Base-by-base conservation (phyloP, 2,113 vertebrate genomes). In the Sinocyclocheilus anophthalmus region DNA sequence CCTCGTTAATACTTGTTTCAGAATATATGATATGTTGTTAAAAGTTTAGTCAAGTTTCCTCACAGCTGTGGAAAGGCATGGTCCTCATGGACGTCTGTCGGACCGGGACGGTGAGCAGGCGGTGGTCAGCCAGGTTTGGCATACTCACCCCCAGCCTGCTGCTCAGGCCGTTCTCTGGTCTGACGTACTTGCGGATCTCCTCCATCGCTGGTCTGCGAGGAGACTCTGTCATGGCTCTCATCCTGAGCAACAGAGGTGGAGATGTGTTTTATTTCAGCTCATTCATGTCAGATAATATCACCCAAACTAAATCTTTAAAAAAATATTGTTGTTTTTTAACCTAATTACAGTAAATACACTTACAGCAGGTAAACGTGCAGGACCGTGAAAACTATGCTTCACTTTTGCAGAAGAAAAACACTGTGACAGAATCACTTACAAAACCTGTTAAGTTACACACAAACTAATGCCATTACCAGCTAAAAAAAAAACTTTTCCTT, bases 101-200 rank as follows among this genome's bases (percentile, higher is more conserved):
- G 39, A 80, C 77, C 30, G 81, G 90, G 14, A 80, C 73, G 67
- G 95, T 91, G 0, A 88, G 37, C 2, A 63, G 3, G 0, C 24
- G 4, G 14, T 95, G 90, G 1, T 96, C 96, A 11, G 94, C 94
- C 85, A 98, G 94, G 90, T 98, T 95, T 0, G 97, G 98, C 94
- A 99, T 93, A 79, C 98, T 99, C 91, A 96, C 94, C 63, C 97
- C 97, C 91, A 97, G 95, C 24, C 95, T 94, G 85, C 94, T 94
- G 79, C 91, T 96, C 2, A 96, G 84, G 39, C 75, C 26, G 20
- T 89, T 87, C 20, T 92, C 90, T 0, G 94, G 86, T 0, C 91
- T 92, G 13, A 91, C 5, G 1, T 85, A 92, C 73, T 92, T 95
- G 0, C 91, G 90, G 30, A 96, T 92, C 18, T 97, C 97, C 85